These are phyloP conservation scores for Brachionus koreanus DNA, from an alignment of 1,140 invertebrate genomes.

Conservation along the genomic window DNA sequence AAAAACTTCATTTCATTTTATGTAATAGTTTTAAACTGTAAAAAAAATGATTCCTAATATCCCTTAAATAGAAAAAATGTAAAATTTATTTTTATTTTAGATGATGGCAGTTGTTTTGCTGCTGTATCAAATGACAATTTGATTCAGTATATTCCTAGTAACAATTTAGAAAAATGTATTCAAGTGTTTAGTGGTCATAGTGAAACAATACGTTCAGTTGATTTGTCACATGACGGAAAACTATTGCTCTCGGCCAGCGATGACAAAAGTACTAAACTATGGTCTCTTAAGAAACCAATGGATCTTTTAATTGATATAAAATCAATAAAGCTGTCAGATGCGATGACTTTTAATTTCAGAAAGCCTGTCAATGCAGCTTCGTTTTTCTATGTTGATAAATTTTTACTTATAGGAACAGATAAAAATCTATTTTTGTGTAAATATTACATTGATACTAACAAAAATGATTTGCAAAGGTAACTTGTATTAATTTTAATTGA, in stretches of 20 bases:
- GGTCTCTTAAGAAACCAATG: slow-evolving; percentile 48
- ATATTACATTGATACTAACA: slow-evolving; percentile 53
- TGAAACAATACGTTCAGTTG: slow-evolving; percentile 48
- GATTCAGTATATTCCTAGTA: slow-evolving; percentile 50
- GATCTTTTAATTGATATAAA: slow-evolving; percentile 45
- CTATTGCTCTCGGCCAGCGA: slow-evolving; percentile 53
- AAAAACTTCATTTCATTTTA: no score
- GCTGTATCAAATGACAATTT: slow-evolving; percentile 53
- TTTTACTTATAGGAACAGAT: slow-evolving; percentile 54
- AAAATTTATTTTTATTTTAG: slow-evolving; percentile 45
- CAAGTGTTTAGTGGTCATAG: slow-evolving; percentile 49
- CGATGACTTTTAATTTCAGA: slow-evolving; percentile 48
- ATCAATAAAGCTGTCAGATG: neutral
- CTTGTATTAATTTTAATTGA: neutral
- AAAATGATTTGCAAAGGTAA: slow-evolving; percentile 56
- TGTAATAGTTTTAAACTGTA: no score
- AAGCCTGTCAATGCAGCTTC: slow-evolving; percentile 53
- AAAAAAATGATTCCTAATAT: no score
- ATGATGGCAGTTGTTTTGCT: slow-evolving; percentile 51
- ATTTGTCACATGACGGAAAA: slow-evolving; percentile 51
- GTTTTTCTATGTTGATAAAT: slow-evolving; percentile 60
- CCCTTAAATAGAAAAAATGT: no score
- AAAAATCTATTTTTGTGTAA: slow-evolving; percentile 56
- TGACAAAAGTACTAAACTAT: slow-evolving; percentile 53
- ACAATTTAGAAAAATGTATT: slow-evolving; percentile 48